phyloP scores from a whole-genome alignment of 2,888 invertebrate genomes.

The Drosophila ezoana region DNA sequence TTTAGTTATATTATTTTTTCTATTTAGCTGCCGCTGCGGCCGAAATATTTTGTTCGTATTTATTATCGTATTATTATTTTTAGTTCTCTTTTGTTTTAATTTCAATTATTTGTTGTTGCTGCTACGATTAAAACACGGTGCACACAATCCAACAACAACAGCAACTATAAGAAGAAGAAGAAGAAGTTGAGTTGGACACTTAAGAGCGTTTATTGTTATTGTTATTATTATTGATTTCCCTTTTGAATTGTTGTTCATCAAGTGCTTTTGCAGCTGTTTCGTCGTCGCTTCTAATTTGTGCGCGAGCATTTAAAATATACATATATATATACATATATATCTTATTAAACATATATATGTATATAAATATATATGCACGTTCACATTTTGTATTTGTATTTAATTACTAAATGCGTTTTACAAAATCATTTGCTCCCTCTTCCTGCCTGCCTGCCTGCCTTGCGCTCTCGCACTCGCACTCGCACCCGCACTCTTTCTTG shows the following conservation, averaged over 20 bases:
- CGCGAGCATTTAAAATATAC: neutral
- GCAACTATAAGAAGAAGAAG: constrained; percentile 30
- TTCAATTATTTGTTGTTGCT: constrained; percentile 16
- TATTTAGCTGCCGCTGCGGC: constrained; percentile 26
- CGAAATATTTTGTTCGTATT: constrained; percentile 15
- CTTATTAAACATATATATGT: constrained; percentile 1
- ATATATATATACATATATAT: neutral
- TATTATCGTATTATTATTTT: constrained; percentile 15
- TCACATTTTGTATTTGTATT: constrained; percentile 46
- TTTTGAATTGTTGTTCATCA: constrained; percentile 41
- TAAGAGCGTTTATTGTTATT: constrained; percentile 54
- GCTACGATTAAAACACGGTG: constrained; percentile 20
- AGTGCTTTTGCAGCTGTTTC: constrained; percentile 23
- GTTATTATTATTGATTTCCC: constrained; percentile 70
- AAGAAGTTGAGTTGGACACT: constrained; percentile 11
- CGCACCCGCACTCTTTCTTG: constrained; percentile 1
- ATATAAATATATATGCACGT: constrained; percentile 7
- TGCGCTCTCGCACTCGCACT: constrained; percentile 8
- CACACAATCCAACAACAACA: constrained; percentile 29
- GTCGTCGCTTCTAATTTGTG: constrained; percentile 18
- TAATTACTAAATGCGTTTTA: constrained; percentile 73
- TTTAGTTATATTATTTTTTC: constrained; percentile 15
- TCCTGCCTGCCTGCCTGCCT: constrained; percentile 2
- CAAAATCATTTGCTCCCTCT: constrained; percentile 42
- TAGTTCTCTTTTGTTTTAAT: constrained; percentile 17